phyloP scores from a whole-genome alignment of 2,113 vertebrate species.

The Daphoenositta chrysoptera region DNA sequence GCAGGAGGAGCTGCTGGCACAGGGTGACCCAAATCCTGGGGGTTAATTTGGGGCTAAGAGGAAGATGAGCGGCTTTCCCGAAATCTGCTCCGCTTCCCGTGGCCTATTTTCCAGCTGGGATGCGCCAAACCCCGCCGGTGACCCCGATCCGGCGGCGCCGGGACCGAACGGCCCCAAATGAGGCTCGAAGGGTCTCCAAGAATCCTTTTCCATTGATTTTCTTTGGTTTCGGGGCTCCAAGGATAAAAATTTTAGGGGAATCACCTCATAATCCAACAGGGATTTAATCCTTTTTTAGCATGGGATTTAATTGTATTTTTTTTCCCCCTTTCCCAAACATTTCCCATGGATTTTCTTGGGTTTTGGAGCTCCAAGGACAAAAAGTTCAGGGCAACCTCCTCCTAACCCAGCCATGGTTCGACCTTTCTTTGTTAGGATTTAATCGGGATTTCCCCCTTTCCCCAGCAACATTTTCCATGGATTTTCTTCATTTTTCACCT shows the following conservation, averaged over 20 bases:
- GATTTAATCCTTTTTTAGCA: too few species aligned
- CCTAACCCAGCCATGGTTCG: background rate
- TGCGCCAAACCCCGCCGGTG: background rate
- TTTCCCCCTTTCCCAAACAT: background rate
- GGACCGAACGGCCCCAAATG: accelerated
- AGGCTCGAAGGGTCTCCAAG: background rate
- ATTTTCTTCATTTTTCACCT: background rate
- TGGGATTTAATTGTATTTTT: too few species aligned
- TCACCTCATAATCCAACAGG: background rate
- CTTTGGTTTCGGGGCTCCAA: too few species aligned
- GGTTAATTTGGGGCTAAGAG: background rate
- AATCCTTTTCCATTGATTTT: background rate
- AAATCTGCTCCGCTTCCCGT: background rate
- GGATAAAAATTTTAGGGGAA: background rate
- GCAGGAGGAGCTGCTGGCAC: background rate
- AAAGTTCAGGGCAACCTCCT: background rate
- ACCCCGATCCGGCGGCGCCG: background rate
- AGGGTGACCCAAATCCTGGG: background rate
- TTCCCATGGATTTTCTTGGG: background rate
- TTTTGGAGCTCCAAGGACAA: background rate
- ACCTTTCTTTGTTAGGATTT: too few species aligned
- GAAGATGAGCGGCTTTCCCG: background rate
- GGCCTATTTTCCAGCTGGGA: background rate
- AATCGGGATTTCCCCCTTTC: background rate
- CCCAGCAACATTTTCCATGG: background rate